A percentile compares a stretch with the other conserved stretches of the same genome.
These are phyloP conservation scores for Hydrozoanthus tunicans DNA, from an alignment of 64 coral and sea anemone species.

Conservation along the genomic window DNA sequence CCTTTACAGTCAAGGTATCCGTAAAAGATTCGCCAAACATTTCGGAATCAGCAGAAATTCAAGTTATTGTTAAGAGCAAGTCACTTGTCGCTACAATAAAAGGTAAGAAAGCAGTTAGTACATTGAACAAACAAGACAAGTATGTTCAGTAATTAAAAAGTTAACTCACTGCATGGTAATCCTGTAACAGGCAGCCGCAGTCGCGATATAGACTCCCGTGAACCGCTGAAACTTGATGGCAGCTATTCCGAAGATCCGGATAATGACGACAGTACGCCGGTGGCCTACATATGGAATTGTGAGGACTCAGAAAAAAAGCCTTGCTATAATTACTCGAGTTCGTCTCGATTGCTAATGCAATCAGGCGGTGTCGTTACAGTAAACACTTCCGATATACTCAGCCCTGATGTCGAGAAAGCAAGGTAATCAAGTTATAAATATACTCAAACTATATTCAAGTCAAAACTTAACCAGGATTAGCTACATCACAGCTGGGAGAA, in stretches of 20 bases:
- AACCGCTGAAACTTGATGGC: slow-evolving; percentile 10
- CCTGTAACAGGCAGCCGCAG: background rate
- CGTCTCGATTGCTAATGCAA: background rate
- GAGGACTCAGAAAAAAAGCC: slow-evolving; percentile 37
- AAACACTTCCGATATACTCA: background rate
- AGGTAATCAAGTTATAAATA: background rate
- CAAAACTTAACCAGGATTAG: too few relatives aligned
- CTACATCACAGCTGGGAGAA: too few relatives aligned
- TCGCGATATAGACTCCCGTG: slow-evolving; percentile 27
- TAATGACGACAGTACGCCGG: background rate
- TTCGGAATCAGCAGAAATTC: background rate
- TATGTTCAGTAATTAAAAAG: too few relatives aligned
- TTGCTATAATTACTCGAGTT: slow-evolving; percentile 7
- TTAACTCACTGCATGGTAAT: background rate
- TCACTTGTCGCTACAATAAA: background rate
- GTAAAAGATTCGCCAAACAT: background rate
- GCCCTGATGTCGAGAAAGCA: slow-evolving; percentile 1
- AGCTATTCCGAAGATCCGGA: slow-evolving; percentile 1
- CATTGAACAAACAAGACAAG: too few relatives aligned
- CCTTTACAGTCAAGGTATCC: slow-evolving; percentile 12
- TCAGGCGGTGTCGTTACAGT: background rate
- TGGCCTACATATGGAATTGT: background rate
- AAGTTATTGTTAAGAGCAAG: background rate
- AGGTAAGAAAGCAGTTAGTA: background rate
- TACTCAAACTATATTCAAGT: too few relatives aligned